These are phyloP conservation scores for Oplegnathus fasciatus DNA, from an alignment of 2,113 vertebrate genomes.

Conservation along the genomic window DNA sequence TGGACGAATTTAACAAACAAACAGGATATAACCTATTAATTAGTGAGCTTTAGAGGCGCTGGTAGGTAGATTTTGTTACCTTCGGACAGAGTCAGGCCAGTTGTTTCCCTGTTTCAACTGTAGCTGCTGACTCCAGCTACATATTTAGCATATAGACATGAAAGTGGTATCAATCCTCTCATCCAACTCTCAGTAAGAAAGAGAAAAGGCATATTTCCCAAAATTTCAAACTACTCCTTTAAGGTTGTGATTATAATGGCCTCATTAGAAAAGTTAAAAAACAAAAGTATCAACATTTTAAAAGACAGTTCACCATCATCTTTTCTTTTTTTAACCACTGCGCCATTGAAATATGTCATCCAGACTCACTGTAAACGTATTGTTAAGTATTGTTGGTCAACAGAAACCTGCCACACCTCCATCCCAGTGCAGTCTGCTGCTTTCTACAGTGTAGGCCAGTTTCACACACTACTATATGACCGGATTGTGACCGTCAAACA, in stretches of 20 bases:
- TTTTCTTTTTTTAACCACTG: not conserved
- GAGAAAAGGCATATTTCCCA: not conserved
- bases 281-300: conserved; percentile 38
- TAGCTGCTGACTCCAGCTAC: not conserved
- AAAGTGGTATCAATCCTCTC: not conserved
- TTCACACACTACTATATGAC: conserved; percentile 18
- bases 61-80: not conserved
- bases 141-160: not conserved
- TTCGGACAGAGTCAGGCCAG: not conserved
- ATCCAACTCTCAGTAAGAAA: not conserved
- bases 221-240: conserved; percentile 27
- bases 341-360: not conserved
- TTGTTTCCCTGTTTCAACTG: too few species aligned
- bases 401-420: conserved; percentile 3
- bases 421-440: conserved; percentile 3
- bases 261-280: conserved; percentile 51
- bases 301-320: conserved; percentile 32
- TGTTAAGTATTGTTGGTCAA: not conserved
- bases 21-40: not conserved
- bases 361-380: conserved; percentile 23
- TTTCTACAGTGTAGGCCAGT: conserved; percentile 21
- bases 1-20: not conserved
- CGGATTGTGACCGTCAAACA: not conserved
- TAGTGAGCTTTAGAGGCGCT: not conserved
- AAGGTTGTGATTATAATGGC: conserved; percentile 36